Percentiles rank a stretch among this genome's conserved stretches.
Evolutionary conservation across 2,797 vertebrate species (phyloP).

Genomic region (Gymnothorax reevesii): DNA sequence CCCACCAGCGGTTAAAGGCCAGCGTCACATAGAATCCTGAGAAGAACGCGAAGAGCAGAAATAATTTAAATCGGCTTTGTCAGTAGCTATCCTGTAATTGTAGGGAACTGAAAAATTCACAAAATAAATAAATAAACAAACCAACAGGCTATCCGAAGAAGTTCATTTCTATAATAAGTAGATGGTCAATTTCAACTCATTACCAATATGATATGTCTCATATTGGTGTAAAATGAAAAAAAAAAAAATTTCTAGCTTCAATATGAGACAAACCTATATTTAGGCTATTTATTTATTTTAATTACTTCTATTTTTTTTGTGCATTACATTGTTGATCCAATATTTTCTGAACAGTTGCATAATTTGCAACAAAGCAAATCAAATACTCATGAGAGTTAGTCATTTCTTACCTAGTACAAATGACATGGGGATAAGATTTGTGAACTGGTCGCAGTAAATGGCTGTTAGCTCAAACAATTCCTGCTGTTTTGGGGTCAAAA

Average conservation of each 20-base stretch:
- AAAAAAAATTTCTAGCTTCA: no score
- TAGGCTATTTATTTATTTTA: no score
- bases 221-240: no score
- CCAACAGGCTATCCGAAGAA: no score
- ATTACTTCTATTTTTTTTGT: no score
- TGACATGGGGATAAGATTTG: constrained; percentile 82
- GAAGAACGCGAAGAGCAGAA: background rate
- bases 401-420: constrained; percentile 80
- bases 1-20: constrained; percentile 90
- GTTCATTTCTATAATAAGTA: no score
- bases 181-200: no score
- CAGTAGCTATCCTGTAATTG: background rate
- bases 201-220: no score
- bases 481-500: constrained; percentile 77
- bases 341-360: background rate
- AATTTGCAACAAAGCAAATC: background rate
- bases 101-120: no score
- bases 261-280: no score
- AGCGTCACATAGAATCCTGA: constrained; percentile 86
- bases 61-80: background rate
- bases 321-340: background rate
- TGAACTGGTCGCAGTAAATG: constrained; percentile 81
- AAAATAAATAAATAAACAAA: no score
- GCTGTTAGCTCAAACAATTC: constrained; percentile 76
- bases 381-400: background rate